Percentiles rank a stretch among this genome's conserved stretches.
Conservation (phyloP, 1,140 invertebrate species). For the Cryptotermes secundus region DNA sequence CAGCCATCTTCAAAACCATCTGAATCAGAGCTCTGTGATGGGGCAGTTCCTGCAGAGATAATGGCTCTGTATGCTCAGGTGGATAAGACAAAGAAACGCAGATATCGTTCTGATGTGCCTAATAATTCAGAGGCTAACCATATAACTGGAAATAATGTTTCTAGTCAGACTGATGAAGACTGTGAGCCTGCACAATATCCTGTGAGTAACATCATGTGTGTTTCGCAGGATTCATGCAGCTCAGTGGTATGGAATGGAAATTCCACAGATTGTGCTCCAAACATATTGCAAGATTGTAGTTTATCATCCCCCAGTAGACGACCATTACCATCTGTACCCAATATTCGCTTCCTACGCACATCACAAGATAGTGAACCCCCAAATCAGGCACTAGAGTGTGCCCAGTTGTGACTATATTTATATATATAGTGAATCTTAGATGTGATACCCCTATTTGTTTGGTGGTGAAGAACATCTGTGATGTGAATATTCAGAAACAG, state of each 20-base stretch:
- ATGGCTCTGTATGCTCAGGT: conserved; percentile 36
- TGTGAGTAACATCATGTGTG: conserved; percentile 3
- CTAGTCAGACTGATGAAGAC: conserved; percentile 31
- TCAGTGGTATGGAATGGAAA: conserved; percentile 23
- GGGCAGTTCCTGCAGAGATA: conserved; percentile 26
- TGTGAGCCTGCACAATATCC: conserved; percentile 21
- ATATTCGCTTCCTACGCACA: conserved; percentile 16
- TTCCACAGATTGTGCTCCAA: conserved; percentile 23
- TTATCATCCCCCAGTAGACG: background rate
- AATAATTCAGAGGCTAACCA: background rate
- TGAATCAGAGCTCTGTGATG: conserved; percentile 25
- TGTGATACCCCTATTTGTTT: background rate
- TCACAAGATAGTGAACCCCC: background rate
- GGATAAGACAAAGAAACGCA: conserved; percentile 37
- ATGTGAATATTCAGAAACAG: background rate
- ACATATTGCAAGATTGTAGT: background rate
- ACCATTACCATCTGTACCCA: conserved; percentile 24
- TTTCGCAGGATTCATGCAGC: conserved; percentile 18
- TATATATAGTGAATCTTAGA: background rate
- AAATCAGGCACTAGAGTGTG: conserved; percentile 25
- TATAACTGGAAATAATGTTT: background rate
- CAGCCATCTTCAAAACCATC: conserved; percentile 20
- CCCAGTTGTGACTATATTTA: conserved; percentile 20
- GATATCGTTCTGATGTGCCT: conserved; percentile 32
- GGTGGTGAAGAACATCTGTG: background rate